Conservation (phyloP, 2,888 invertebrate species). For the Lomographa bimaculata region DNA sequence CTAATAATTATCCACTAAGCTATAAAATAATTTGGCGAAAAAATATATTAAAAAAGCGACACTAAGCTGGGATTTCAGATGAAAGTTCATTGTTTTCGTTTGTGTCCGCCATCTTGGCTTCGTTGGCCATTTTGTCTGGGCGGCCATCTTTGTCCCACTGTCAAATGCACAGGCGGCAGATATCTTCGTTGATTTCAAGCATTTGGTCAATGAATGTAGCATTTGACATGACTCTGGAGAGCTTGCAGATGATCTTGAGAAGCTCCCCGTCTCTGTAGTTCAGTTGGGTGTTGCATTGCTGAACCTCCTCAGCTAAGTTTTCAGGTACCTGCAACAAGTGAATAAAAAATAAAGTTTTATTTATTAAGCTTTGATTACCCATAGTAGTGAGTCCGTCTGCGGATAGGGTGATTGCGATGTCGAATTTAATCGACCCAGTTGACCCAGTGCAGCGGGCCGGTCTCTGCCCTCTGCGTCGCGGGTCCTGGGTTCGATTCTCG, state of each 20-base stretch:
- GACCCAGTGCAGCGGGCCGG: no score
- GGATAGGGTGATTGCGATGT: no score
- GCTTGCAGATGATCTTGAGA: constrained; percentile 84
- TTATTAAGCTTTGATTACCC: no score
- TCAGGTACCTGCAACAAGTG: constrained; percentile 81
- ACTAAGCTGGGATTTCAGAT: constrained; percentile 11
- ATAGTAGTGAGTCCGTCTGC: no score
- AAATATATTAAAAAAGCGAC: constrained; percentile 6
- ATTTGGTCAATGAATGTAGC: constrained; percentile 89
- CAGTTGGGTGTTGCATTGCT: constrained; percentile 89
- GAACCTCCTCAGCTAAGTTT: constrained; percentile 83
- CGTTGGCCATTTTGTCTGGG: constrained; percentile 49
- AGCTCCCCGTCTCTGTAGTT: constrained; percentile 87
- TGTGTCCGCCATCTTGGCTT: constrained; percentile 26
- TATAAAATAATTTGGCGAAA: constrained; percentile 39
- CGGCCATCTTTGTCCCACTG: constrained; percentile 46
- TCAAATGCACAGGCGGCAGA: constrained; percentile 89
- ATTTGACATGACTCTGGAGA: constrained; percentile 88
- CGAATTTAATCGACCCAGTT: no score
- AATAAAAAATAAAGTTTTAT: neutral
- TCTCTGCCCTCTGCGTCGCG: no score
- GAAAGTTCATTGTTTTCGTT: constrained; percentile 10
- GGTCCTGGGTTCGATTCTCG: no score
- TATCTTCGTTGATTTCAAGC: constrained; percentile 91
- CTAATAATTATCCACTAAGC: constrained; percentile 30